These are phyloP conservation scores for Bombus sibiricus DNA, from an alignment of 1,140 invertebrate genomes.

Conservation along the genomic window DNA sequence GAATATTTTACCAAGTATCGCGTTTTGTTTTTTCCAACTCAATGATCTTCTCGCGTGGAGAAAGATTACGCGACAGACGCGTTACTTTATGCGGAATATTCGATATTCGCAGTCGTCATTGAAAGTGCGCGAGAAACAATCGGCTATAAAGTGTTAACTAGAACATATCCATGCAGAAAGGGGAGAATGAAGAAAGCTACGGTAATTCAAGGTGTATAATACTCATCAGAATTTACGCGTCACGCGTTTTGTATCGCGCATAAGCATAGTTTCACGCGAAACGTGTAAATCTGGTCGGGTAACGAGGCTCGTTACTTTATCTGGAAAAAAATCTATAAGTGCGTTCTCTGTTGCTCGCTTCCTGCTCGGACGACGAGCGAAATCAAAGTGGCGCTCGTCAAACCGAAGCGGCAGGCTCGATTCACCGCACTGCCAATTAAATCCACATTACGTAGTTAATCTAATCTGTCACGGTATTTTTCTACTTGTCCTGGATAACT, in stretches of 20 bases:
- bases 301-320: constrained; percentile 47
- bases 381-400: constrained; percentile 35
- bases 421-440: constrained; percentile 48
- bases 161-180: background rate
- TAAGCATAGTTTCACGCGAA: background rate
- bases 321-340: constrained; percentile 45
- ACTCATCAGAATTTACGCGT: constrained; percentile 3
- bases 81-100: background rate
- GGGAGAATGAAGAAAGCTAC: background rate
- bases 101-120: background rate
- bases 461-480: constrained; percentile 52
- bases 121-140: background rate
- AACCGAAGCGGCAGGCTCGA: constrained; percentile 37
- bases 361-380: constrained; percentile 18
- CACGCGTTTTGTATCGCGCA: background rate
- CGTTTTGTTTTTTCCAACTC: background rate
- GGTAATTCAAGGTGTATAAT: background rate
- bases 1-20: background rate
- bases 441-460: constrained; percentile 39
- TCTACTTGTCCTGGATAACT: background rate
- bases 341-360: constrained; percentile 4
- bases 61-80: background rate
- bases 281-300: constrained; percentile 30
- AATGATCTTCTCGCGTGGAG: background rate
- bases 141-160: background rate